These are phyloP conservation scores for Conus ventricosus DNA, from an alignment of 1,140 invertebrate species.

Conservation along the genomic window DNA sequence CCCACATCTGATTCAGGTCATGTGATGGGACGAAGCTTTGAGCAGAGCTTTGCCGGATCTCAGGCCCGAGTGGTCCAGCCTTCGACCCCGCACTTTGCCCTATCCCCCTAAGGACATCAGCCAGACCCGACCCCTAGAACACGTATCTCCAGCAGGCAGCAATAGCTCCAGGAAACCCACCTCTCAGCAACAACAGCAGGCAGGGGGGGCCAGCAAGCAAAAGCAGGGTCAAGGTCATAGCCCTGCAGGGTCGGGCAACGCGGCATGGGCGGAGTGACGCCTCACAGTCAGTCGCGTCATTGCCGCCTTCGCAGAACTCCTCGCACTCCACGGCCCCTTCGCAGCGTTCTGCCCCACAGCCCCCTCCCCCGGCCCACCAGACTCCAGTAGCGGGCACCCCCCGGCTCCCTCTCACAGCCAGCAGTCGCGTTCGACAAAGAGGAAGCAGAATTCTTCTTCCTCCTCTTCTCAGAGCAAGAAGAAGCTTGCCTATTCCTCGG, in stretches of 20 bases:
- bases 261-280: conserved; percentile 38
- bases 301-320: conserved; percentile 39
- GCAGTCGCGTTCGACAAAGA: conserved; percentile 37
- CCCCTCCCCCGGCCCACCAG: conserved; percentile 39
- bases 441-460: conserved; percentile 38
- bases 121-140: conserved; percentile 34
- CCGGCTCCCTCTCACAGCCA: conserved; percentile 14
- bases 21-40: conserved; percentile 17
- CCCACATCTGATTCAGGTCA: conserved; percentile 24
- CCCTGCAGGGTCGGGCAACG: conserved; percentile 39
- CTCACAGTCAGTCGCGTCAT: conserved; percentile 44
- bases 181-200: conserved; percentile 40
- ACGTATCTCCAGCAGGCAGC: conserved; percentile 24
- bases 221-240: conserved; percentile 47
- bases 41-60: not conserved
- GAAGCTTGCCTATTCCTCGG: conserved; percentile 53
- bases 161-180: conserved; percentile 33
- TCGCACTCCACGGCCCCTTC: conserved; percentile 19
- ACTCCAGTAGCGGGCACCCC: conserved; percentile 31
- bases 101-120: conserved; percentile 37
- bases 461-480: conserved; percentile 58
- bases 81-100: conserved; percentile 43
- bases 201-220: conserved; percentile 29
- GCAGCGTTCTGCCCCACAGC: conserved; percentile 1
- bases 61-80: conserved; percentile 29